These are phyloP conservation scores for Pseudorectes ferrugineus DNA, from an alignment of 2,113 vertebrate genomes.

Conservation along the genomic window DNA sequence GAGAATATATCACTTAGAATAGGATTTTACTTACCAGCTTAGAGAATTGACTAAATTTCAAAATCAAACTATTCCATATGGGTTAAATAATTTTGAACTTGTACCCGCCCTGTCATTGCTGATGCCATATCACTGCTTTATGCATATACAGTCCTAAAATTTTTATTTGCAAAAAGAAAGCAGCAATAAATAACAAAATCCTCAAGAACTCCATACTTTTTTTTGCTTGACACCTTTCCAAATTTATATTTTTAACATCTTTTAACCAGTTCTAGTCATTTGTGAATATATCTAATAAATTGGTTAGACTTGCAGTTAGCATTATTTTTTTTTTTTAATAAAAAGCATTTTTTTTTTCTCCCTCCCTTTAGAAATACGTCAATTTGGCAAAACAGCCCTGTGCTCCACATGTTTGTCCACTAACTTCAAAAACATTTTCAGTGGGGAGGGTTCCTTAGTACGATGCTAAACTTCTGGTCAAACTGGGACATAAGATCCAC, in stretches of 20 bases:
- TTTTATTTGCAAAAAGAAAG: neutral
- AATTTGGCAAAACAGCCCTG: neutral
- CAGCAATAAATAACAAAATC: neutral
- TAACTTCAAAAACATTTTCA: neutral
- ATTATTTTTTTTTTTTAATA: neutral
- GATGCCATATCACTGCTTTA: neutral
- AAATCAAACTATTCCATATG: neutral
- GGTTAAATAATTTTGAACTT: neutral
- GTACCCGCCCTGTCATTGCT: neutral
- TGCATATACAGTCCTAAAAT: neutral
- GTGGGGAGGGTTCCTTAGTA: neutral
- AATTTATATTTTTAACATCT: neutral
- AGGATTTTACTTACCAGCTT: neutral
- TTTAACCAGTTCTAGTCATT: neutral
- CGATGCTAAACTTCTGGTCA: neutral
- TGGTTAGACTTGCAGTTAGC: neutral
- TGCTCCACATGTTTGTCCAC: neutral
- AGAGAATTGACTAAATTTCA: neutral
- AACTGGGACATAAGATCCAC: neutral
- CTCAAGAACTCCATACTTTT: neutral
- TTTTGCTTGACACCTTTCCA: neutral
- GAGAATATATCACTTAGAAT: neutral
- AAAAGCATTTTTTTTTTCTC: neutral
- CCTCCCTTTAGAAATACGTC: neutral
- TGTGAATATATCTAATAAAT: neutral